Evolutionary conservation across 2,113 vertebrate genomes (phyloP).

Genomic region (Nyctereutes procyonoides): DNA sequence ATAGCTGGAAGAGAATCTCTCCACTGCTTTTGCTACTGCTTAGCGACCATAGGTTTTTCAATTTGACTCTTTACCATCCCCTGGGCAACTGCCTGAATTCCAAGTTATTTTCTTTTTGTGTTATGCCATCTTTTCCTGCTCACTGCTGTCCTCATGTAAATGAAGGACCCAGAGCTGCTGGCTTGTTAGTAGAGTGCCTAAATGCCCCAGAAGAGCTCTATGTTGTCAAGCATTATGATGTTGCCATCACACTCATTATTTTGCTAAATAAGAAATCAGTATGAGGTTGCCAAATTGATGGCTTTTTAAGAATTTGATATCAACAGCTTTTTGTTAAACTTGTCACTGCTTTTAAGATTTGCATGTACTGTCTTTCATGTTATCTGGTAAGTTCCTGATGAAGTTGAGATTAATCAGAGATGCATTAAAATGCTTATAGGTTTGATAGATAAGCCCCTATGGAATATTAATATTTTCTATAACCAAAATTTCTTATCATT

Average conservation of each 20-base stretch:
- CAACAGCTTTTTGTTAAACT: slow-evolving; percentile 82
- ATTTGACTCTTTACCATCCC: slow-evolving; percentile 82
- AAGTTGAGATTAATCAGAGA: slow-evolving; percentile 58
- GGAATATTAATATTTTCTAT: slow-evolving; percentile 9
- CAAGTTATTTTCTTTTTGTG: slow-evolving; percentile 84
- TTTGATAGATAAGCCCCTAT: slow-evolving; percentile 18
- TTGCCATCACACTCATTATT: slow-evolving; percentile 68
- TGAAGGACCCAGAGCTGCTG: slow-evolving; percentile 75
- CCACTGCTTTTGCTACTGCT: slow-evolving; percentile 37
- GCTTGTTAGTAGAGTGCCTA: slow-evolving; percentile 79
- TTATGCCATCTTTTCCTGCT: slow-evolving; percentile 72
- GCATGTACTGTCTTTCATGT: slow-evolving; percentile 52
- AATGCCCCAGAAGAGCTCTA: slow-evolving; percentile 69
- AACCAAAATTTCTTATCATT: neutral
- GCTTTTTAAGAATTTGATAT: slow-evolving; percentile 79
- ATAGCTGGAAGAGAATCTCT: slow-evolving; percentile 46
- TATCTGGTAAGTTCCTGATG: slow-evolving; percentile 67
- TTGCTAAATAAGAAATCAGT: slow-evolving; percentile 70
- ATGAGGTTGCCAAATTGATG: slow-evolving; percentile 58
- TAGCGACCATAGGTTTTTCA: slow-evolving; percentile 79
- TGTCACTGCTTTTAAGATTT: slow-evolving; percentile 45
- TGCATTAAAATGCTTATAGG: neutral
- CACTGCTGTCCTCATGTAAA: slow-evolving; percentile 63
- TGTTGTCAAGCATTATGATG: slow-evolving; percentile 33
- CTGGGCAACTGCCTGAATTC: slow-evolving; percentile 85